phyloP scores from a whole-genome alignment of 2,113 vertebrate genomes.

The Paracanthobrama guichenoti region DNA sequence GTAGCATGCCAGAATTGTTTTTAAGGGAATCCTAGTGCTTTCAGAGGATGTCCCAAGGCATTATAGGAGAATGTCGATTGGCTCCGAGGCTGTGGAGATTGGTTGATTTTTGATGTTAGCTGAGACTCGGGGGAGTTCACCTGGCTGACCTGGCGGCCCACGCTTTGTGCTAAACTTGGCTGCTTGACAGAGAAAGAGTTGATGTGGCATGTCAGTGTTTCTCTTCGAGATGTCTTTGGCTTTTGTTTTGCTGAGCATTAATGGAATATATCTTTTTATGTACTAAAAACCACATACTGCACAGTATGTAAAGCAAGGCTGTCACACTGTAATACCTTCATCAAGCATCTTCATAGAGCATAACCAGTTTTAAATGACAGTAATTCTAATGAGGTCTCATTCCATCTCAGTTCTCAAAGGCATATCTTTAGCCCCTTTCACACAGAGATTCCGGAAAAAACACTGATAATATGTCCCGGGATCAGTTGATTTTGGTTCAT shows the following conservation, averaged over 20 bases:
- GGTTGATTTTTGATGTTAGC: constrained; percentile 32
- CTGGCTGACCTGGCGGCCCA: constrained; percentile 41
- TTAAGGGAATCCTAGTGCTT: constrained; percentile 22
- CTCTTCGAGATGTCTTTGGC: not conserved
- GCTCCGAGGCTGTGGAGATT: constrained; percentile 30
- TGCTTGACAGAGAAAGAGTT: constrained; percentile 15
- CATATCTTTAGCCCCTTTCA: not conserved
- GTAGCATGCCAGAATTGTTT: constrained; percentile 25
- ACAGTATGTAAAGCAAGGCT: not conserved
- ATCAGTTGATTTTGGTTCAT: too few species aligned
- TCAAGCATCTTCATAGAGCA: not conserved
- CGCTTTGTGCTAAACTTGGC: constrained; percentile 27
- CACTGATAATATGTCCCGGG: too few species aligned
- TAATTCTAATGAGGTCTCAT: not conserved
- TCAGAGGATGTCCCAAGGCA: constrained; percentile 4
- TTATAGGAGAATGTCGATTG: constrained; percentile 11
- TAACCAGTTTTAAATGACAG: not conserved
- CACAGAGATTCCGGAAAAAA: too few species aligned
- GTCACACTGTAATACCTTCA: not conserved
- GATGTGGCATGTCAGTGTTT: constrained; percentile 34
- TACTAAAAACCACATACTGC: not conserved
- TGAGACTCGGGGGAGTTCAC: constrained; percentile 16
- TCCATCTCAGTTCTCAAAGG: constrained; percentile 9
- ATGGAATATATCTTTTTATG: not conserved
- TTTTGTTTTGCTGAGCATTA: constrained; percentile 18